Evolutionary conservation across 2,113 vertebrate species (phyloP), one percentile per base, ranked within the genome.

Genomic region (Phoenicopterus ruber): DNA sequence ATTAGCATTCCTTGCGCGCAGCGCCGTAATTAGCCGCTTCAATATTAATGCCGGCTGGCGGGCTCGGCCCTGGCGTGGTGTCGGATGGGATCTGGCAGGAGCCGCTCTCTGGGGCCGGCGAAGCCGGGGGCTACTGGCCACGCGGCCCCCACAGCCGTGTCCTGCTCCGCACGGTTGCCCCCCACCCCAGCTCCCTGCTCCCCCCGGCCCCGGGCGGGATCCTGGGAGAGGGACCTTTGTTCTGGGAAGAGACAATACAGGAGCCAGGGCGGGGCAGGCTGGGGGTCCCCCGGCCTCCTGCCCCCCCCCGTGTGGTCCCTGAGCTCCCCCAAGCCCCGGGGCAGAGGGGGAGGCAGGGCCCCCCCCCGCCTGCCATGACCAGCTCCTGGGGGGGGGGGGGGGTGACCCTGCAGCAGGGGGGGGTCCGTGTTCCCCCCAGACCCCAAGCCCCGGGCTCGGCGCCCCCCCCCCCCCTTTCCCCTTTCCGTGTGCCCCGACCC

Each of bases 111-210:
- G 76, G 63, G 73, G 40, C 10, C 10, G 6, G 13, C 20, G 13
- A 28, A n/a, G 29, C 18, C 2, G 11, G 77, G 31, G 59, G 47
- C 4, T 34, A 32, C 36, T 11, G 58, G 66, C 52, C 9, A 47
- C 4, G 0, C 3, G 2, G 4, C 14, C 6, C 54, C 31, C 55
- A 16, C 17, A 38, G 18, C 5, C 5, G 4, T n/a, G 65, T 34
- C 50, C 58, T 42, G 11, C 4, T 38, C 14, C 42, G n/a, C 11
- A 5, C 22, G 8, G 5, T 0, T 26, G 42, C 34, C 9, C 10
- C 21, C n/a, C 32, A n/a, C 15, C 29, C 29, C 17, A 8, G 25
- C 19, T 58, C 76, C 54, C n/a, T 31, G 22, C 26, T 12, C 6
- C 46, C 29, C 57, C 67, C 3, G 3, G 46, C 28, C 4, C 24